Conservation (phyloP, 1,140 invertebrate species). For the Pseudomyrmex dendroicus region DNA sequence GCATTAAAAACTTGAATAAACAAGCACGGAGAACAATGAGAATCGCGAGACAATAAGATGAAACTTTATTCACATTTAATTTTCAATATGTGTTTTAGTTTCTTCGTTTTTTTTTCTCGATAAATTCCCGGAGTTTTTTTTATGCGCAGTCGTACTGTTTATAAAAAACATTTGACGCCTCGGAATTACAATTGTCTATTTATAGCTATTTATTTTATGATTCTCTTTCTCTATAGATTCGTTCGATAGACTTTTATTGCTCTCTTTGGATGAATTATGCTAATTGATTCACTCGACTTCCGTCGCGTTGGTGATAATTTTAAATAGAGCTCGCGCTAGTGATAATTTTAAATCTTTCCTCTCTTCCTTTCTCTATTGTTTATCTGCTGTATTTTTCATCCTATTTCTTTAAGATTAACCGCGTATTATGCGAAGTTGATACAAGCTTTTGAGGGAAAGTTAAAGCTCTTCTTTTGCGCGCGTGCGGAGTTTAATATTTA, state of each 20-base stretch:
- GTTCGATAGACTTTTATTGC: neutral
- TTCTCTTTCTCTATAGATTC: neutral
- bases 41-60: neutral
- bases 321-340: conserved; percentile 11
- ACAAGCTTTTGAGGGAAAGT: conserved; percentile 65
- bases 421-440: conserved; percentile 35
- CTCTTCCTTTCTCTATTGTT: conserved; percentile 20
- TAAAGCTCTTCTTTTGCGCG: conserved; percentile 30
- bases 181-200: too few relatives aligned
- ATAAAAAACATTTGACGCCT: neutral
- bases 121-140: neutral
- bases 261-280: conserved; percentile 34
- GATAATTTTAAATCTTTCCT: conserved; percentile 38
- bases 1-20: conserved; percentile 27
- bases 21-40: neutral
- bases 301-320: conserved; percentile 6
- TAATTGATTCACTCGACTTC: conserved; percentile 18
- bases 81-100: neutral
- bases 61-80: conserved; percentile 6
- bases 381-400: conserved; percentile 51
- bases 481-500: conserved; percentile 51
- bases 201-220: too few relatives aligned
- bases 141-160: neutral
- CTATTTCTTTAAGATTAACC: conserved; percentile 59
- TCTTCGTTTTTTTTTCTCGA: neutral